Base-by-base conservation (phyloP, 2,888 invertebrate species). In the Stenichneumon culpator region DNA sequence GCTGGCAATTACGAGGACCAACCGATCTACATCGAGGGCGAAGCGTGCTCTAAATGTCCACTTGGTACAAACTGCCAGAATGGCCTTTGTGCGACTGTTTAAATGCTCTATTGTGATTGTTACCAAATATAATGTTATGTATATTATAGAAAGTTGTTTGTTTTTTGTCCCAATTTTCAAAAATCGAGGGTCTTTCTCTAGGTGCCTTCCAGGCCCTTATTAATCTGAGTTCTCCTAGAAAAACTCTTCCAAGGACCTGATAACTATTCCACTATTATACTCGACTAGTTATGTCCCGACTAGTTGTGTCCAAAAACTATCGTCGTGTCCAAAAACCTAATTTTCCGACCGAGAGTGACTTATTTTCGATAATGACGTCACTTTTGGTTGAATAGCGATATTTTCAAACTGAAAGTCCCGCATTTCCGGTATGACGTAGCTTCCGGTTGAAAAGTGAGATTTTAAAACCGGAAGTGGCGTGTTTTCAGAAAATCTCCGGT, bases 21-120 rank as follows among this genome's bases (percentile, higher is more conserved):
- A 54, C 57, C 80, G 22, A 25, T 84, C 39, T 84, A 84, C 60
- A 57, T 57, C 19, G 47, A 47, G 50, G 77, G 80, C 25, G 6
- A 57, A 67, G 39, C 75, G 7, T 81, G 84, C 36, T 80, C 84
- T 22, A 32, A 28, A 14, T 84, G 84, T 72, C 77, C 80, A 7
- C 3, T 32, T 1, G 81, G 81, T 25, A 65, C 70, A 6, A n/a
- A 11, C 5, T 84, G 75, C 54, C 52, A 39, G 16, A 39, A 54
- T 11, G 68, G 77, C 22, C 77, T 77, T 9, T 77, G 68, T 16
- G n/a, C 54, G 11, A 39, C 67, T 3, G 14, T 52, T 54, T 77
- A 25, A 77, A 68, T 39, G 0, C 67, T 47, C 36, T 44, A 3
- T 47, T 47, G 44, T 47, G 16, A 47, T 47, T 5, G 44, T 47